Conservation (phyloP, 1,140 invertebrate genomes). For the Drosophila mayri region DNA sequence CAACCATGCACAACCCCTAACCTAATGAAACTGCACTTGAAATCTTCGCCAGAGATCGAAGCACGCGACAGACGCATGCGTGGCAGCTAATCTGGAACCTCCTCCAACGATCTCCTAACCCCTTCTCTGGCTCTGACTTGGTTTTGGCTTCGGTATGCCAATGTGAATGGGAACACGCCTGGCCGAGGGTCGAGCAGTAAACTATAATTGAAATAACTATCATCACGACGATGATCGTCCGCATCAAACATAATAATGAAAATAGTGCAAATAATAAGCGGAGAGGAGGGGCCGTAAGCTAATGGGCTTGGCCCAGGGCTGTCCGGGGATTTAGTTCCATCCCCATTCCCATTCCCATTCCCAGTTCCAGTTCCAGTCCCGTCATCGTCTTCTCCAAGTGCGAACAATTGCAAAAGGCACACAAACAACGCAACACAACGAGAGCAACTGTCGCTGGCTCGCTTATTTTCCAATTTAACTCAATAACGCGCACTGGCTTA, state of each 20-base stretch:
- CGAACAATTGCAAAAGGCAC: constrained; percentile 68
- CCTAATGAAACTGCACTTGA: constrained; percentile 35
- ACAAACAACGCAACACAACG: constrained; percentile 17
- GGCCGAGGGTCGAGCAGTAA: constrained; percentile 34
- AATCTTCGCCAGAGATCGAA: background rate
- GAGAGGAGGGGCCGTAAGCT: background rate
- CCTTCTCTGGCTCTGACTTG: constrained; percentile 16
- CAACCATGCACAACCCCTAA: background rate
- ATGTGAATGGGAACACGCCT: constrained; percentile 17
- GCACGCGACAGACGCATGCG: constrained; percentile 43
- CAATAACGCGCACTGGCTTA: constrained; percentile 79
- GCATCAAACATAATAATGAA: constrained; percentile 56
- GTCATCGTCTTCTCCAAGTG: constrained; percentile 54
- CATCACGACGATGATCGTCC: constrained; percentile 35
- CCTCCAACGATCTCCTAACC: constrained; percentile 22
- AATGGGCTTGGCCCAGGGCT: constrained; percentile 31
- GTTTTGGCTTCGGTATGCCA: background rate
- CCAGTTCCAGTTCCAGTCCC: constrained; percentile 5
- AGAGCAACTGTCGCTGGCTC: constrained; percentile 68
- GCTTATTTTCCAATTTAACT: constrained; percentile 84
- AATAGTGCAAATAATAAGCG: constrained; percentile 59
- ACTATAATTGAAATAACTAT: constrained; percentile 50
- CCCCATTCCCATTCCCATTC: background rate
- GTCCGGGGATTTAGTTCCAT: constrained; percentile 21
- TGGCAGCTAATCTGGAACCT: constrained; percentile 18